A percentile compares a stretch with the other conserved stretches of the same genome.
Evolutionary conservation across 2,797 vertebrate genomes (phyloP).

Genomic region (Coilia nasus): DNA sequence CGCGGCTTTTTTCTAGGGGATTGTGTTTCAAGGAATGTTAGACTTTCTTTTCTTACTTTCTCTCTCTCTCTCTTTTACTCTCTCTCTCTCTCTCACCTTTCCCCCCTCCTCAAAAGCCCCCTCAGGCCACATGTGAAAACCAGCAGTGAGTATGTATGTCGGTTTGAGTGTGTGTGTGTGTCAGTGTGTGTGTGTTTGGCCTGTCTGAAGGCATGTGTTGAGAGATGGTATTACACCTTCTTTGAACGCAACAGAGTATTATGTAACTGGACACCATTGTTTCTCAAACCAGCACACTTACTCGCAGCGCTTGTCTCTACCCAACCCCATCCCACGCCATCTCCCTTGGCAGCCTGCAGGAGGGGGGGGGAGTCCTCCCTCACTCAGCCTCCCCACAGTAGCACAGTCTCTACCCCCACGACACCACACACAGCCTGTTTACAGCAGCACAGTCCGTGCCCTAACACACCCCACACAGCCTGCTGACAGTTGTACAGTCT

Average conservation of each 20-base stretch:
- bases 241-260: slow-evolving; percentile 80
- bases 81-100: slow-evolving; percentile 3
- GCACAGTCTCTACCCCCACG: no score
- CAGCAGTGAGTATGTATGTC: slow-evolving; percentile 62
- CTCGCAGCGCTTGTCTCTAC: slow-evolving; percentile 56
- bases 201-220: slow-evolving; percentile 56
- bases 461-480: no score
- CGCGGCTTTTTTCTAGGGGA: slow-evolving; percentile 77
- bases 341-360: slow-evolving; percentile 19
- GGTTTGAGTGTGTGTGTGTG: neutral
- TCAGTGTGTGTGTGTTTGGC: slow-evolving; percentile 6
- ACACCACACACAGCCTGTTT: no score
- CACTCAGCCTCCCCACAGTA: neutral
- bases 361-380: neutral
- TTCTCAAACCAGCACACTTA: slow-evolving; percentile 80
- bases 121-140: slow-evolving; percentile 69
- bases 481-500: no score
- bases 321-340: neutral
- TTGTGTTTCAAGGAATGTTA: slow-evolving; percentile 77
- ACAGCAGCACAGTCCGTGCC: no score
- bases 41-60: slow-evolving; percentile 30
- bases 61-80: neutral
- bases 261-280: slow-evolving; percentile 80
- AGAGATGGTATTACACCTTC: slow-evolving; percentile 73
- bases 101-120: slow-evolving; percentile 51